Conservation (phyloP, 2,888 invertebrate species). For the Drosophila anceps region DNA sequence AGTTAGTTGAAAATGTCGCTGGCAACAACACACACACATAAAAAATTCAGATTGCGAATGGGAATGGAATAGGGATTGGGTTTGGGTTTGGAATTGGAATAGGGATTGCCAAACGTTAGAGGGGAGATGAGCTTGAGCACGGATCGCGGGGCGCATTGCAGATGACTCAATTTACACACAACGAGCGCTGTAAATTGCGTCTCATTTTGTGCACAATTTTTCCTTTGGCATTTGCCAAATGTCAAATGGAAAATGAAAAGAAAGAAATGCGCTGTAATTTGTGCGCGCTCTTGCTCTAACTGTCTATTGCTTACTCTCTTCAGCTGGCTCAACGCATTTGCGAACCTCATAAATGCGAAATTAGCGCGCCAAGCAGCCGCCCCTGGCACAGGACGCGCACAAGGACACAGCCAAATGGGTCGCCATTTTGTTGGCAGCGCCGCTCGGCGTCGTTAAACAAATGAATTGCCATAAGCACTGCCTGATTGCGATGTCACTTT, state of each 20-base stretch:
- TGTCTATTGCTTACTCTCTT: neutral
- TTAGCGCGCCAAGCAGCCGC: conserved; percentile 57
- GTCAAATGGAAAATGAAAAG: conserved; percentile 54
- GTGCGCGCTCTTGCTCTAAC: conserved; percentile 20
- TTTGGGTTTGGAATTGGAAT: conserved; percentile 5
- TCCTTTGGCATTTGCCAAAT: conserved; percentile 77
- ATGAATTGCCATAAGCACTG: conserved; percentile 84
- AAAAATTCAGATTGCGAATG: conserved; percentile 32
- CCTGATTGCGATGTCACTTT: conserved; percentile 82
- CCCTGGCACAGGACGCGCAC: conserved; percentile 40
- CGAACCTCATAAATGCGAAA: conserved; percentile 77
- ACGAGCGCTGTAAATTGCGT: conserved; percentile 80
- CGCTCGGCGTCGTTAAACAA: conserved; percentile 82
- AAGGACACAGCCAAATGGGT: conserved; percentile 38
- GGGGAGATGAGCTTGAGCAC: conserved; percentile 17
- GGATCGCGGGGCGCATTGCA: conserved; percentile 64
- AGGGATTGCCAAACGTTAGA: conserved; percentile 15
- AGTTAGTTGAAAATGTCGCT: conserved; percentile 70
- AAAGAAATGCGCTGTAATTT: conserved; percentile 46
- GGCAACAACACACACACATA: conserved; percentile 35
- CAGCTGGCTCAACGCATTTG: conserved; percentile 47
- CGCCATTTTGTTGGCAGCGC: conserved; percentile 58
- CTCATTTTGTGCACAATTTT: conserved; percentile 77
- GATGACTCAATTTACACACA: conserved; percentile 81
- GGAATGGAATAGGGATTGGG: conserved; percentile 10